Base-by-base conservation (phyloP, 1,140 invertebrate genomes). In the Drosophila jambulina region DNA sequence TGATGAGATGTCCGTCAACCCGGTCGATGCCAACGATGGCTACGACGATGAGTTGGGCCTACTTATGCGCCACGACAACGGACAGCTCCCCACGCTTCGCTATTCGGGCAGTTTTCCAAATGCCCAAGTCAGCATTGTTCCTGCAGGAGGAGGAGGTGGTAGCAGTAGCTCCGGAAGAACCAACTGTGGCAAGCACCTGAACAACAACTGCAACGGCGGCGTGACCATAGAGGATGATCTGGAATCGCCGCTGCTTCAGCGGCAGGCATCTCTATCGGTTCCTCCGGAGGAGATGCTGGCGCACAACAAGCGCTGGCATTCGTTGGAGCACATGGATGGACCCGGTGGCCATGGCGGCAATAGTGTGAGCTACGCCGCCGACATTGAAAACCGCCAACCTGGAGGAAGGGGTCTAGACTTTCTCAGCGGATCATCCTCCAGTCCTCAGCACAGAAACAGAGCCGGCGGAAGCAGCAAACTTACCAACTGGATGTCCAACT, bases 281-380 rank as follows among this genome's bases (percentile, higher is more conserved):
- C 60, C 93, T 82, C 76, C 94, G 92, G 86, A 93, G 78, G 84
- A 94, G 92, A 83, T 92, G 92, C 46, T 93, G 91, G 83, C 93
- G 78, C 93, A 93, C 27, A 92, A 94, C 25, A 96, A 96, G 92
- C 94, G 95, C 80, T 97, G 96, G 95, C 95, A 95, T 77, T 97
- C 96, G n/a, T 93, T 97, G 25, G 96, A 97, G 93, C 94, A 95
- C 75, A 93, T 96, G 23, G 94, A 93, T 12, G 69, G 70, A 91
- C 94, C 94, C 15, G 81, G 85, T 42, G 80, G 75, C 12, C 72
- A 40, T 88, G 82, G 94, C 91, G 80, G 87, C 12, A 92, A 91
- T 34, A 92, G 82, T 40, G 91, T 92, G 9, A 92, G 91, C 75
- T 92, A 92, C 75, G 88, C 91, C 0, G 68, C 79, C 9, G 91